A percentile compares a stretch with the other conserved stretches of the same genome.
phyloP scores from a whole-genome alignment of 2,888 invertebrate genomes.

The Lasius platythorax region DNA sequence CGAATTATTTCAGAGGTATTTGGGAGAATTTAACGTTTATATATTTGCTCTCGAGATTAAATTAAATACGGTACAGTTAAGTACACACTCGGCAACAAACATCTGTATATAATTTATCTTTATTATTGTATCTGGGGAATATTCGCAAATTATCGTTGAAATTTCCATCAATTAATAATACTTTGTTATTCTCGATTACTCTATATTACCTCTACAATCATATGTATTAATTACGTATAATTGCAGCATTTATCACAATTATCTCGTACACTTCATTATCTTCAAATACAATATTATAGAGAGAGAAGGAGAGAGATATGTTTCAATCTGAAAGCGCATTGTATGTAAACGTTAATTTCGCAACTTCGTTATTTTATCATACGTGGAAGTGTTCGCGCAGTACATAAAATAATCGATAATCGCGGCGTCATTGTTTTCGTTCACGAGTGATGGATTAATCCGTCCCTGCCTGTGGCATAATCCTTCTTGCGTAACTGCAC shows the following conservation, averaged over 20 bases:
- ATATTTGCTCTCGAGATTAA: conserved; percentile 7
- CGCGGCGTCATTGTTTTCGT: conserved; percentile 17
- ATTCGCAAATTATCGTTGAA: neutral
- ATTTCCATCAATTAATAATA: conserved; percentile 17
- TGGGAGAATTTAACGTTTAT: neutral
- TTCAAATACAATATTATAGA: neutral
- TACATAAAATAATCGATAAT: conserved; percentile 27
- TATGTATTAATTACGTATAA: conserved; percentile 9
- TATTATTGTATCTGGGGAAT: neutral
- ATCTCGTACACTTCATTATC: neutral
- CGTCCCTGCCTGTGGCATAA: conserved; percentile 11
- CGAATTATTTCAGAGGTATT: neutral
- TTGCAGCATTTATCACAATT: conserved; percentile 10
- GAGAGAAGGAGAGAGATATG: neutral
- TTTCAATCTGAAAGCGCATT: conserved; percentile 9
- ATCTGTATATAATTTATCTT: neutral
- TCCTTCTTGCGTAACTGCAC: conserved; percentile 43
- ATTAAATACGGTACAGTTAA: neutral
- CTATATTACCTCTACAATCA: neutral
- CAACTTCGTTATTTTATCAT: conserved; percentile 21
- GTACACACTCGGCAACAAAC: neutral
- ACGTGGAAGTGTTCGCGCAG: conserved; percentile 3
- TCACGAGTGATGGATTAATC: conserved; percentile 37
- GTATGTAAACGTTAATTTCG: conserved; percentile 4
- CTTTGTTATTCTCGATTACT: neutral